Base-by-base conservation (phyloP, 2,888 invertebrate species). In the Cataglyphis livida region DNA sequence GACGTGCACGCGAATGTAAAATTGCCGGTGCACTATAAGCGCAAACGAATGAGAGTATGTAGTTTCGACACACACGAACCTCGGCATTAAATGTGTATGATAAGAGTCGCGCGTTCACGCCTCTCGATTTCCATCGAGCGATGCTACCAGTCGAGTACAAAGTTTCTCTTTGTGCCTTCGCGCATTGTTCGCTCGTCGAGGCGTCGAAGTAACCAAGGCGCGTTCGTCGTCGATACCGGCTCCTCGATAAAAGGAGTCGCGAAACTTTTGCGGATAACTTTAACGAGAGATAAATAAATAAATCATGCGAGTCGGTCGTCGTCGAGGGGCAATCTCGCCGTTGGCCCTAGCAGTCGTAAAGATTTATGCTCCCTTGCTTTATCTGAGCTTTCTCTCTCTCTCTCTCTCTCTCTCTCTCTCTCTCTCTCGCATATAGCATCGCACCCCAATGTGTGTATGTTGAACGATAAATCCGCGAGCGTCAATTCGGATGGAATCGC, bases 281-380 rank as follows among this genome's bases (percentile, higher is more conserved):
- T 89, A 87, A 86, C 89, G 87, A 88, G 83, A 86, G 76, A 79
- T 82, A 85, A 88, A 88, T 87, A 89, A 87, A 88, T 87, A 87
- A 89, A 87, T 87, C 88, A 84, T 66, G 21, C 21, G 44, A 28
- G n/a, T 57, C 76, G 61, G 41, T 28, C 70, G 38, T 44, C 85
- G 83, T 85, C 83, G 83, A 62, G 74, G 38, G 38, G 70, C 64
- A 71, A 48, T 48, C 82, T 81, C 84, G 81, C 83, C 81, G 59
- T 44, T 54, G 57, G 41, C 51, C 61, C 59, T 38, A 59, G 54
- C 25, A n/a, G 7, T 71, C 38, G 79, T 25, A n/a, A 66, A 81
- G 85, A 87, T 87, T 82, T 87, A 87, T 74, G 73, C 61, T 35
- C 32, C 7, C 51, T 57, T 5, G 64, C 66, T 84, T 87, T 85